Evolutionary conservation across 2,797 vertebrate species (phyloP).

Genomic region (Coilia nasus): DNA sequence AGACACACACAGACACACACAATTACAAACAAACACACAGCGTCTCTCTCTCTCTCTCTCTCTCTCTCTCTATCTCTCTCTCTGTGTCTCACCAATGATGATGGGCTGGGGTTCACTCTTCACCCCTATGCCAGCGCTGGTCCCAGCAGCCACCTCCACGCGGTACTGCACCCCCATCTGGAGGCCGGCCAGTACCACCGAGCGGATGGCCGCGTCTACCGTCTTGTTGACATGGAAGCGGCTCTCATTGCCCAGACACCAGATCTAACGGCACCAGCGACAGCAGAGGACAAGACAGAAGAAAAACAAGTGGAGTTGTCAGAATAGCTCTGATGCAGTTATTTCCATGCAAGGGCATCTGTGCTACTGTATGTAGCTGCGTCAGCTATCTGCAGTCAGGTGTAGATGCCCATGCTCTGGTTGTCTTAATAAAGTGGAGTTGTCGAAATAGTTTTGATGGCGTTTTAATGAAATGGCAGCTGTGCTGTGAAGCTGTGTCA

Average conservation of each 20-base stretch:
- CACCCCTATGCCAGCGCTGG: conserved; percentile 92
- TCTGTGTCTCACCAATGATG: conserved; percentile 82
- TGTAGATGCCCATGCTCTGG: neutral
- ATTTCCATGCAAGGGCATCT: too few relatives aligned
- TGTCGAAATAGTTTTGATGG: too few relatives aligned
- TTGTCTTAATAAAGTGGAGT: neutral
- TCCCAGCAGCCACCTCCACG: conserved; percentile 96
- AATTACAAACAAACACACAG: too few relatives aligned
- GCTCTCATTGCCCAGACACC: conserved; percentile 97
- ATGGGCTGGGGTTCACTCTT: conserved; percentile 95
- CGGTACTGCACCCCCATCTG: conserved; percentile 92
- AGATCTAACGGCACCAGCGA: conserved; percentile 78
- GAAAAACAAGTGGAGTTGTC: neutral
- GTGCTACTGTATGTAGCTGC: too few relatives aligned
- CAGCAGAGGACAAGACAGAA: neutral
- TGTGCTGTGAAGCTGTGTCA: too few relatives aligned
- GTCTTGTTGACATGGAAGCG: conserved; percentile 98
- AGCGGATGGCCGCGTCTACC: conserved; percentile 95
- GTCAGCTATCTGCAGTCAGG: neutral
- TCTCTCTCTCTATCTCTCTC: too few relatives aligned
- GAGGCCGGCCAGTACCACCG: conserved; percentile 94
- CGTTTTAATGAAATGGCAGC: too few relatives aligned
- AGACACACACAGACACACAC: conserved; percentile 12
- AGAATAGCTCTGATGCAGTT: neutral
- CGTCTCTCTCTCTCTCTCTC: too few relatives aligned